phyloP scores from a whole-genome alignment of 2,113 vertebrate species.

The Apteryx owenii region DNA sequence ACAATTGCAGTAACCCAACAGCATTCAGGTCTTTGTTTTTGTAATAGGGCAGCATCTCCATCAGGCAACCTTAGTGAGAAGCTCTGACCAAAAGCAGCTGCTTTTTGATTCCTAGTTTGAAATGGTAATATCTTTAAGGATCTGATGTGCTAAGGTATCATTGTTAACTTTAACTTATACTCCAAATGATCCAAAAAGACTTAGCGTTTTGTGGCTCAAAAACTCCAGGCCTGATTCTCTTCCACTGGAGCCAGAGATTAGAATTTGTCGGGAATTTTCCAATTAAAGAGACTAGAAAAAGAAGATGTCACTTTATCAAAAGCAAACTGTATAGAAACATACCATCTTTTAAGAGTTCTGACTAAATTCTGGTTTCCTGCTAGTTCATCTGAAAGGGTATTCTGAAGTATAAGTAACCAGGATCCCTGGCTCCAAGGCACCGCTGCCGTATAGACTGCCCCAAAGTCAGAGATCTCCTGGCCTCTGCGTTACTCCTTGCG shows the following conservation, averaged over 20 bases:
- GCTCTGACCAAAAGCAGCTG: not conserved
- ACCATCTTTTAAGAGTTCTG: not conserved
- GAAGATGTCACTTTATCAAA: not conserved
- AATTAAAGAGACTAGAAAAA: not conserved
- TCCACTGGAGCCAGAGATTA: not conserved
- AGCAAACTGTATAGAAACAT: not conserved
- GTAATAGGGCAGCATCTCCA: not conserved
- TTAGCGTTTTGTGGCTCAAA: not conserved
- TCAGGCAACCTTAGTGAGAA: not conserved
- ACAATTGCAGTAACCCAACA: constrained; percentile 11
- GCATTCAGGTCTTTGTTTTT: not conserved
- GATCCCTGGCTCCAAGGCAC: not conserved
- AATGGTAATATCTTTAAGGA: not conserved
- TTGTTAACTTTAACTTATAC: not conserved
- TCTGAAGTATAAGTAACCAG: not conserved
- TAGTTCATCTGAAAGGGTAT: not conserved
- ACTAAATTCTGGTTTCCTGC: not conserved
- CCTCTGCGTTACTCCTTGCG: not conserved
- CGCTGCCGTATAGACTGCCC: not conserved
- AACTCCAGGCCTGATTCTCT: not conserved
- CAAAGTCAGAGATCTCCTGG: not conserved
- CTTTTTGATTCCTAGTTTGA: not conserved
- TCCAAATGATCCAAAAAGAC: not conserved
- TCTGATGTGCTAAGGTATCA: not conserved
- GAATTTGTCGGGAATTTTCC: not conserved